phyloP scores from a whole-genome alignment of 2,888 invertebrate genomes.

The Pseudococcus jackbeardsleyi region DNA sequence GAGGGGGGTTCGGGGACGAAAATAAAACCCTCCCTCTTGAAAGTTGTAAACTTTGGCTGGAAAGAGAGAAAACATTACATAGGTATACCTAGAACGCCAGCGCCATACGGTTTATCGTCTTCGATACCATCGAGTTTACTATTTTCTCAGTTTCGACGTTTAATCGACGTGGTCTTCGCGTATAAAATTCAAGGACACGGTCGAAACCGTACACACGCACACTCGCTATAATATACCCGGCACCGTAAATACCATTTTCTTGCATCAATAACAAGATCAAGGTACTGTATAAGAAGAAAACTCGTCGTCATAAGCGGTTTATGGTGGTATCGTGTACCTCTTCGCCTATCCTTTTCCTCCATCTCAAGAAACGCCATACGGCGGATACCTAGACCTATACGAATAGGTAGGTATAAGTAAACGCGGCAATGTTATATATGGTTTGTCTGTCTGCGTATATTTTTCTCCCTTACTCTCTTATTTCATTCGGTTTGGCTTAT shows the following conservation, averaged over 20 bases:
- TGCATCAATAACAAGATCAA: conserved; percentile 42
- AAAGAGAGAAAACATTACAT: not conserved
- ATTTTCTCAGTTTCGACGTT: conserved; percentile 34
- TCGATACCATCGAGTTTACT: conserved; percentile 9
- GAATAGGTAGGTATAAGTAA: not conserved
- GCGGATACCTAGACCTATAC: not conserved
- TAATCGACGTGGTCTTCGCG: conserved; percentile 28
- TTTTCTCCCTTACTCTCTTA: not conserved
- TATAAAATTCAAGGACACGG: conserved; percentile 34
- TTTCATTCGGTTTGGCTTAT: conserved; percentile 22
- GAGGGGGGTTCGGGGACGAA: not conserved
- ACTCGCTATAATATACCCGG: not conserved
- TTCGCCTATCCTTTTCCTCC: not conserved
- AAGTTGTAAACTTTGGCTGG: not conserved
- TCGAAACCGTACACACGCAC: not conserved
- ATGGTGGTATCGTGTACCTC: not conserved
- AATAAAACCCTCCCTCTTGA: not conserved
- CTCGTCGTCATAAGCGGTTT: conserved; percentile 41
- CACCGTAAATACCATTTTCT: conserved; percentile 13
- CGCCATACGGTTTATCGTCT: not conserved
- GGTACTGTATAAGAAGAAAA: conserved; percentile 3
- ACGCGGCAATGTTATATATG: not conserved
- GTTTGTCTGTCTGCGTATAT: not conserved
- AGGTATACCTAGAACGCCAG: not conserved
- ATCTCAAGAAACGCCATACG: not conserved